These are phyloP conservation scores for Cyprinodon tularosa DNA, from an alignment of 2,113 vertebrate species.

Conservation along the genomic window DNA sequence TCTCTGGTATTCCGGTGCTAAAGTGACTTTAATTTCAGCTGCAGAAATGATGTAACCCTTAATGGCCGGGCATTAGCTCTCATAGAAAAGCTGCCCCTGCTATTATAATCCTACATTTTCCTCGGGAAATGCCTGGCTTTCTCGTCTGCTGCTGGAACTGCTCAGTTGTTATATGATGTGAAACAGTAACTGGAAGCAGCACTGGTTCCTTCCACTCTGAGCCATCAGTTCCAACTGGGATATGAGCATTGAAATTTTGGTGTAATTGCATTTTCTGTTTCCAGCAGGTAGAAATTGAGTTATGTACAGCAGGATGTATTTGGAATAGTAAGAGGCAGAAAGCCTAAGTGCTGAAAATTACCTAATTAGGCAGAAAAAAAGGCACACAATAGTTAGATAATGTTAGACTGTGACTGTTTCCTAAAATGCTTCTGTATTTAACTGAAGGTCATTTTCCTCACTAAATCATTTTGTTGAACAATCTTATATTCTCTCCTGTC, in stretches of 20 bases:
- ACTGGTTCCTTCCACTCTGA: constrained; percentile 29
- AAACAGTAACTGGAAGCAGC: constrained; percentile 25
- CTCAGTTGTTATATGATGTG: constrained; percentile 28
- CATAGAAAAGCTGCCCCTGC: constrained; percentile 47
- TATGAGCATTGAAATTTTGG: constrained; percentile 34
- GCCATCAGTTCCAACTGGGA: constrained; percentile 37
- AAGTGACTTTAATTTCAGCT: constrained; percentile 70
- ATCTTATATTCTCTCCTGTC: constrained; percentile 13
- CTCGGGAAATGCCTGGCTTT: constrained; percentile 59
- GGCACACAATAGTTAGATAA: constrained; percentile 1
- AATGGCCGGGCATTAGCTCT: constrained; percentile 59
- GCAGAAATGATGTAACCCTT: constrained; percentile 65
- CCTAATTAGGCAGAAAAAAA: constrained; percentile 30
- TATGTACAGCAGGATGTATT: constrained; percentile 16
- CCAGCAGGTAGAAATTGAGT: constrained; percentile 34
- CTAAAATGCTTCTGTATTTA: constrained; percentile 13
- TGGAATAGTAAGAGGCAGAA: constrained; percentile 23
- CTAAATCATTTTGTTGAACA: constrained; percentile 16
- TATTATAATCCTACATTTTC: constrained; percentile 62
- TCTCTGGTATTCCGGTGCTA: constrained; percentile 50
- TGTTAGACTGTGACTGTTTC: constrained; percentile 4
- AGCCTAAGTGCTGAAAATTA: constrained; percentile 17
- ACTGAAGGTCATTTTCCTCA: constrained; percentile 1
- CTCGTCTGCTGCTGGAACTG: constrained; percentile 18
- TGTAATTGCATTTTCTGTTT: constrained; percentile 54